These are phyloP conservation scores for Geotrupes spiniger DNA, from an alignment of 2,888 invertebrate species.

Conservation along the genomic window DNA sequence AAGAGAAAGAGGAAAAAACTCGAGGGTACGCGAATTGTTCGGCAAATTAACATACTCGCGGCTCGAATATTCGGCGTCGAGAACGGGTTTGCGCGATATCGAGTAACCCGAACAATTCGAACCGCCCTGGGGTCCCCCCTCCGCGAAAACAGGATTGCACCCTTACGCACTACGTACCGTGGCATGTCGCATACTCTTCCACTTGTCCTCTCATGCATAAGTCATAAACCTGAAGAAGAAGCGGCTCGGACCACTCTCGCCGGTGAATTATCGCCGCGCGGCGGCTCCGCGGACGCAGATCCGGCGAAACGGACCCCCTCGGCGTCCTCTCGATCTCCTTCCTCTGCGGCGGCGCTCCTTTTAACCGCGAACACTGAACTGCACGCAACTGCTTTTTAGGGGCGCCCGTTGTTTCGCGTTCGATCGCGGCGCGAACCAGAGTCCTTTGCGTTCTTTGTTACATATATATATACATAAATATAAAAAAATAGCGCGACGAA, in stretches of 20 bases:
- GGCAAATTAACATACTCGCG: constrained; percentile 4
- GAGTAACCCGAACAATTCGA: constrained; percentile 9
- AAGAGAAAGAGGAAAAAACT: no score
- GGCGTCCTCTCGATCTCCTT: background rate
- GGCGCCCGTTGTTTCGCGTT: no score
- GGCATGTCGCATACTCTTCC: constrained; percentile 33
- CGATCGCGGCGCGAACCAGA: no score
- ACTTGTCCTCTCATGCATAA: constrained; percentile 33
- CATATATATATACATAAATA: no score
- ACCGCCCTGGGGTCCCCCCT: constrained; percentile 12
- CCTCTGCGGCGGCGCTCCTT: constrained; percentile 5
- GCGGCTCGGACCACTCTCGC: background rate
- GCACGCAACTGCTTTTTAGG: no score
- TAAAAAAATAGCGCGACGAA: no score
- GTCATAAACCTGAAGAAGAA: constrained; percentile 24
- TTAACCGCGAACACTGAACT: background rate
- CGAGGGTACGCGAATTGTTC: no score
- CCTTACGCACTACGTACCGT: constrained; percentile 29
- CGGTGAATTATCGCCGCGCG: constrained; percentile 13
- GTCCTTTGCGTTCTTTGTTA: no score
- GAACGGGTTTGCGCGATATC: constrained; percentile 9
- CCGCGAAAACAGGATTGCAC: constrained; percentile 26
- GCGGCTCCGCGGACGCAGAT: background rate
- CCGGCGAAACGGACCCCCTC: constrained; percentile 5
- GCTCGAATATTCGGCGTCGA: constrained; percentile 1